Evolutionary conservation across 2,113 vertebrate species (phyloP).

Genomic region (Lamprotornis superbus): DNA sequence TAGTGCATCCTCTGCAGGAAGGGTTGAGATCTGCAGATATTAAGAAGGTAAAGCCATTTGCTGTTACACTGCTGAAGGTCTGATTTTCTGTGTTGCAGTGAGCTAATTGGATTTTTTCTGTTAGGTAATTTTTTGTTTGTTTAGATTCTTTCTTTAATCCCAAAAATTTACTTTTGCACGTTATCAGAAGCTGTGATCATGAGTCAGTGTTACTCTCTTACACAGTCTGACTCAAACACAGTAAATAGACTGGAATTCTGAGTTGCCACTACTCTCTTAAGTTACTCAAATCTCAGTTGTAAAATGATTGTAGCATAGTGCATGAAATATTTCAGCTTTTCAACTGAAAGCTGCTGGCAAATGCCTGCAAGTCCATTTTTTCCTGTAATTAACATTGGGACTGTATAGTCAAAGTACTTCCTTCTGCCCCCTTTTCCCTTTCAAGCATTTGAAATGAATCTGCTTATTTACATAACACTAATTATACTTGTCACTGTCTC

Average conservation of each 20-base stretch:
- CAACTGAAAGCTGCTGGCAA: neutral
- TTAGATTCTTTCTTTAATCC: neutral
- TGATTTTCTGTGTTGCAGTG: neutral
- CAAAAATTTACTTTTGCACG: neutral
- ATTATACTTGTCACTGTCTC: neutral
- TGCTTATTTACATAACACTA: neutral
- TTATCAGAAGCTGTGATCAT: neutral
- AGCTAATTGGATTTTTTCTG: neutral
- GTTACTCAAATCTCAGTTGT: neutral
- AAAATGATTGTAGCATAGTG: neutral
- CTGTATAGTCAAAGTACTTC: neutral
- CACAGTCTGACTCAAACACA: neutral
- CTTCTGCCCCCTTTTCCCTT: neutral
- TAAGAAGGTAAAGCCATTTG: slow-evolving; percentile 85
- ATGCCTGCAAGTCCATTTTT: neutral
- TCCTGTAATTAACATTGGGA: neutral
- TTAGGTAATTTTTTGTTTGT: neutral
- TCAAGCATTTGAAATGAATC: slow-evolving; percentile 2
- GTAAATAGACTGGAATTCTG: neutral
- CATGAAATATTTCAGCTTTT: neutral
- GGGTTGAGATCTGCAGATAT: slow-evolving; percentile 86
- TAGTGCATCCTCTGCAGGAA: slow-evolving; percentile 87
- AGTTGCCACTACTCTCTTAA: neutral
- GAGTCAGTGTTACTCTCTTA: neutral
- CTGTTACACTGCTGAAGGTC: neutral